These are phyloP conservation scores for Hydrochoerus hydrochaeris DNA, from an alignment of 2,113 vertebrate species.

Conservation along the genomic window DNA sequence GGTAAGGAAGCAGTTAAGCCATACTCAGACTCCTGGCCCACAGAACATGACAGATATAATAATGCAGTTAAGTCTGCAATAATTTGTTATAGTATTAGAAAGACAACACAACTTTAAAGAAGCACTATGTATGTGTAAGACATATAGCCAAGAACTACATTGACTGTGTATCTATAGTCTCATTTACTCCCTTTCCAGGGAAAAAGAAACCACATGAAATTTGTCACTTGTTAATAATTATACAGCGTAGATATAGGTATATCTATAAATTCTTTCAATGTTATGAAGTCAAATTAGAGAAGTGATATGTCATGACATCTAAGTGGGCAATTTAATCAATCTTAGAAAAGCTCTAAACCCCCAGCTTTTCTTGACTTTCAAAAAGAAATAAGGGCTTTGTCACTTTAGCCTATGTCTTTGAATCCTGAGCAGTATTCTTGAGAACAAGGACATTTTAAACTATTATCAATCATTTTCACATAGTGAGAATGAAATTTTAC, in stretches of 20 bases:
- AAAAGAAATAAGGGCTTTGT: neutral
- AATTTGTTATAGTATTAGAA: constrained; percentile 12
- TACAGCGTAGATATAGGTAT: neutral
- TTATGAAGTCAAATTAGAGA: neutral
- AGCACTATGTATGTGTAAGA: neutral
- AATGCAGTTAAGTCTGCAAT: neutral
- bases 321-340: neutral
- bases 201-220: constrained; percentile 35
- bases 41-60: neutral
- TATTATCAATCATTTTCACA: neutral
- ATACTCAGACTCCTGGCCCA: neutral
- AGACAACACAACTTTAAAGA: constrained; percentile 12
- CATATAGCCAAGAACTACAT: neutral
- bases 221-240: neutral
- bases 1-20: neutral
- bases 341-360: neutral
- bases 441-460: constrained; percentile 17
- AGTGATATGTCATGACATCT: neutral
- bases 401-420: constrained; percentile 12
- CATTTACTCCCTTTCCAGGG: neutral
- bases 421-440: neutral
- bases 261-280: neutral
- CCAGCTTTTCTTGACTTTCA: neutral
- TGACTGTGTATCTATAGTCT: neutral
- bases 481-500: neutral